These are phyloP conservation scores for Notothenia rossii DNA, from an alignment of 2,113 vertebrate species.

Conservation along the genomic window DNA sequence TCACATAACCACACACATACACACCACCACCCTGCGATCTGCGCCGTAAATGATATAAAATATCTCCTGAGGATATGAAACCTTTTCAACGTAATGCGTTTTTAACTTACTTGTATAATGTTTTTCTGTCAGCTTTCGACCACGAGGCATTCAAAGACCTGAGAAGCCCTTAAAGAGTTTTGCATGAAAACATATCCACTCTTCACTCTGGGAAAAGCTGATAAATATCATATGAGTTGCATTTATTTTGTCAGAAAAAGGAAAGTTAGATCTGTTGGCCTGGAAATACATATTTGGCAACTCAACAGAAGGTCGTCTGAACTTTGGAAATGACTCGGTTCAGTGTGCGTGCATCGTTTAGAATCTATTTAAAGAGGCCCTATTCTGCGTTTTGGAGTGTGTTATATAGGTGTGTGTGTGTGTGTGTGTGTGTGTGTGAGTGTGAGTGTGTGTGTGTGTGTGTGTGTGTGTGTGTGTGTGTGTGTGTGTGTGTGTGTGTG, in stretches of 20 bases:
- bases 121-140: neutral
- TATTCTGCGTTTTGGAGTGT: too few relatives aligned
- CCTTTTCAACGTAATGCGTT: neutral
- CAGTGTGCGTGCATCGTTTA: too few relatives aligned
- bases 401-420: too few relatives aligned
- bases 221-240: neutral
- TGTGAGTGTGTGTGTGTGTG: too few relatives aligned
- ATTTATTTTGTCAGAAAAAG: neutral
- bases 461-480: too few relatives aligned
- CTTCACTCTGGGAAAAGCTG: neutral
- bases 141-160: neutral
- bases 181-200: neutral
- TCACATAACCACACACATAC: slow-evolving; percentile 22
- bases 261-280: too few relatives aligned
- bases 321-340: too few relatives aligned
- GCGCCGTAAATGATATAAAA: neutral
- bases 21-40: neutral
- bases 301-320: too few relatives aligned
- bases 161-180: neutral
- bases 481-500: too few relatives aligned
- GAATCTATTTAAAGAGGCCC: too few relatives aligned
- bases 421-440: too few relatives aligned
- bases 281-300: too few relatives aligned
- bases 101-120: neutral
- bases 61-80: slow-evolving; percentile 4